Conservation (phyloP, 2,888 invertebrate genomes). For the Orthosia cruda region DNA sequence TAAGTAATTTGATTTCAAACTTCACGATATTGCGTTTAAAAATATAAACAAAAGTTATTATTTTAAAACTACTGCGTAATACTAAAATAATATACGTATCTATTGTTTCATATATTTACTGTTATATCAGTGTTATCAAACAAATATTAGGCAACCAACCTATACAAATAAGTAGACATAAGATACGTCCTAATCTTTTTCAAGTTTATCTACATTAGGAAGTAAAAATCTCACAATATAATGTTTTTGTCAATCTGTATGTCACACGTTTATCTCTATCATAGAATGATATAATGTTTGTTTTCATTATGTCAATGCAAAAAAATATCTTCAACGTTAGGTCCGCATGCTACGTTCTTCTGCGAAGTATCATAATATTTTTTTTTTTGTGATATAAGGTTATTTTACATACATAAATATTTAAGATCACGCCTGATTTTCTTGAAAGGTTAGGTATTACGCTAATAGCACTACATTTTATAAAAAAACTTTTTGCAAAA, state of each 20-base stretch:
- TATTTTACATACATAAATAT: too few species aligned
- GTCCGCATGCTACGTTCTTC: not conserved
- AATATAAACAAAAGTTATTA: too few species aligned
- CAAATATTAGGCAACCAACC: not conserved
- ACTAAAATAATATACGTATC: not conserved
- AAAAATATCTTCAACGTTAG: not conserved
- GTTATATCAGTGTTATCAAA: slow-evolving; percentile 42
- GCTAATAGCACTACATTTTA: too few species aligned
- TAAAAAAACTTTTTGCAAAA: too few species aligned
- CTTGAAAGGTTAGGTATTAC: too few species aligned
- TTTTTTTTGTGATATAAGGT: too few species aligned
- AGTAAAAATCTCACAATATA: slow-evolving; percentile 5
- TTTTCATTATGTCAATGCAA: not conserved
- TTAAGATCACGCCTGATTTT: too few species aligned
- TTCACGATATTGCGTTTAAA: too few species aligned
- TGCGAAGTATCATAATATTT: too few species aligned
- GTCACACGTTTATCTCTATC: slow-evolving; percentile 16
- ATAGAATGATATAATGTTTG: not conserved
- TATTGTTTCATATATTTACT: not conserved
- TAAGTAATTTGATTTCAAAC: too few species aligned
- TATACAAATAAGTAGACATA: not conserved
- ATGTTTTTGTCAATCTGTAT: slow-evolving; percentile 7
- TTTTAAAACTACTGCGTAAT: not conserved
- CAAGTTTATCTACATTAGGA: not conserved
- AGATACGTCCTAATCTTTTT: not conserved